A percentile compares a stretch with the other conserved stretches of the same genome.
Conservation (phyloP, 64 coral and sea anemone genomes). For the Porites australiensis region DNA sequence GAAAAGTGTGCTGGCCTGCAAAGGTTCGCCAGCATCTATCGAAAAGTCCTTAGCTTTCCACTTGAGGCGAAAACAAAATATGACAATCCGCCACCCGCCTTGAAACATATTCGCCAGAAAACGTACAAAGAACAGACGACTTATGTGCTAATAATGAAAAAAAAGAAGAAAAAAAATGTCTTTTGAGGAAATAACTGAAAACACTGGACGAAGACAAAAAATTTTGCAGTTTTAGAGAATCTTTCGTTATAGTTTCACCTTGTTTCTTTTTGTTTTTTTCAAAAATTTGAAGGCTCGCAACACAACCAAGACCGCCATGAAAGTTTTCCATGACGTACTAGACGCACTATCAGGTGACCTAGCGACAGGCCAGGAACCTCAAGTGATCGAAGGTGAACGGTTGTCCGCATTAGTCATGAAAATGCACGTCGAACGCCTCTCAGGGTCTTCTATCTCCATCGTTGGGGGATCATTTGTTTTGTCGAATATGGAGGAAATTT, state of each 20-base stretch:
- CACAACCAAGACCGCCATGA: constrained; percentile 50
- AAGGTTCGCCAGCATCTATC: too few species aligned
- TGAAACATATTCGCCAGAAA: too few species aligned
- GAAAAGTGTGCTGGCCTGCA: too few species aligned
- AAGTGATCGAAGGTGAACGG: neutral
- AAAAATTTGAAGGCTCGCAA: constrained; percentile 37
- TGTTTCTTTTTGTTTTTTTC: neutral
- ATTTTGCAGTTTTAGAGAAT: too few species aligned
- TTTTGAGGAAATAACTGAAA: too few species aligned
- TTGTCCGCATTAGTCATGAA: constrained; percentile 21
- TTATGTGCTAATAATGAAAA: too few species aligned
- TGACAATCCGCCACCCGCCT: too few species aligned
- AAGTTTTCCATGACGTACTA: constrained; percentile 22
- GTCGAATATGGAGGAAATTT: neutral
- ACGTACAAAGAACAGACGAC: too few species aligned
- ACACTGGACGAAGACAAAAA: too few species aligned
- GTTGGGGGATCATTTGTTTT: constrained; percentile 29
- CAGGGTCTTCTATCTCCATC: neutral
- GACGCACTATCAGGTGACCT: neutral
- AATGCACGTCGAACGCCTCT: neutral
- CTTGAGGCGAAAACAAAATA: too few species aligned
- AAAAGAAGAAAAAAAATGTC: too few species aligned
- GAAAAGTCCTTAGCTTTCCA: too few species aligned
- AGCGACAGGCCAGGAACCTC: constrained; percentile 27
- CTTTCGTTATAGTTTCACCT: neutral